phyloP scores from a whole-genome alignment of 2,888 invertebrate genomes.

The Ceraclea dissimilis region DNA sequence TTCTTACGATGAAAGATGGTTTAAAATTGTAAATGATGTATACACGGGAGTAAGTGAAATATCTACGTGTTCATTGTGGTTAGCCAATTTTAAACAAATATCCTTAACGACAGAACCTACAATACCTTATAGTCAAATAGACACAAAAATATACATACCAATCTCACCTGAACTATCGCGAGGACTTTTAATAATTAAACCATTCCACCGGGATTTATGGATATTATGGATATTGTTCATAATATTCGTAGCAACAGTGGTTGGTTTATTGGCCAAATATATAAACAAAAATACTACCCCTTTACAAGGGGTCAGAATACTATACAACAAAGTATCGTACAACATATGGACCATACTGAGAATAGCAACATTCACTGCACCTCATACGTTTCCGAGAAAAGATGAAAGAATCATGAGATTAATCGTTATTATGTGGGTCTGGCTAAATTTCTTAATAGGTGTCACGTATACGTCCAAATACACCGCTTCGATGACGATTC shows the following conservation, averaged over 20 bases:
- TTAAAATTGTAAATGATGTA: not conserved
- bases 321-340: too few species aligned
- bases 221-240: too few species aligned
- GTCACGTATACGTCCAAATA: too few species aligned
- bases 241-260: too few species aligned
- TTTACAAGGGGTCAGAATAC: not conserved
- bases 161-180: not conserved
- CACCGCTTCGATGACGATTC: too few species aligned
- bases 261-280: conserved; percentile 1
- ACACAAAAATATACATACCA: not conserved
- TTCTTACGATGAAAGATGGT: conserved; percentile 4
- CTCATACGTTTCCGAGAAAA: too few species aligned
- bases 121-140: not conserved
- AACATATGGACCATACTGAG: too few species aligned
- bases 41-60: not conserved
- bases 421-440: too few species aligned
- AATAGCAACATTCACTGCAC: too few species aligned
- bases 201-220: too few species aligned
- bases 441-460: too few species aligned
- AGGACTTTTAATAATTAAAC: not conserved
- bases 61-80: not conserved
- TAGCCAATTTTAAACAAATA: not conserved
- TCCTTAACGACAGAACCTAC: not conserved
- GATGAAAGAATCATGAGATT: too few species aligned
- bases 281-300: conserved; percentile 1